Conservation (phyloP, 2,797 vertebrate species). For the Paramormyrops hopkinsi region DNA sequence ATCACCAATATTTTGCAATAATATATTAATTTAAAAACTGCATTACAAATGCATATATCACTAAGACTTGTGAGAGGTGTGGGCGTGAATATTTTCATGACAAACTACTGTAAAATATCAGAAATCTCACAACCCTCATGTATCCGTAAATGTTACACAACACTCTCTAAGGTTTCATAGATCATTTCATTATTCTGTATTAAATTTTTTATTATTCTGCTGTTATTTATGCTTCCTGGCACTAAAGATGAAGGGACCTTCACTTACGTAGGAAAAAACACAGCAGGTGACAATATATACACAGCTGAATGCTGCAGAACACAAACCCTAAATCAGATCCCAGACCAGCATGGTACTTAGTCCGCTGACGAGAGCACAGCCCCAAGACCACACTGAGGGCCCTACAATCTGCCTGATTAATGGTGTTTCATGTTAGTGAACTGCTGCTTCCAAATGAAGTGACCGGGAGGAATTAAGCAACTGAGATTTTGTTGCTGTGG, state of each 20-base stretch:
- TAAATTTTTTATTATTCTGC: background rate
- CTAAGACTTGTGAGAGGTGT: background rate
- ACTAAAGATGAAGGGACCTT: background rate
- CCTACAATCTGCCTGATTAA: background rate
- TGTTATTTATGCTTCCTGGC: background rate
- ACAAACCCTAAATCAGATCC: background rate
- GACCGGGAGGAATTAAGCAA: background rate
- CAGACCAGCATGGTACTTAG: background rate
- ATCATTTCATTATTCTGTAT: background rate
- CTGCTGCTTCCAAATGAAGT: background rate
- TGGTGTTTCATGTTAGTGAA: background rate
- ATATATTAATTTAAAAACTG: background rate
- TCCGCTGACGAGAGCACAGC: background rate
- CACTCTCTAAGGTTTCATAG: background rate
- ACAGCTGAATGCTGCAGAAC: background rate
- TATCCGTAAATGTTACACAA: background rate
- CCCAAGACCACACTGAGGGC: background rate
- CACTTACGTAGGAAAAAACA: background rate
- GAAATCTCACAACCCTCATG: background rate
- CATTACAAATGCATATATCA: background rate
- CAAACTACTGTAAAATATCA: background rate
- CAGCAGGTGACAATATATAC: background rate
- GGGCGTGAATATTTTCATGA: background rate
- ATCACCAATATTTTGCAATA: background rate
- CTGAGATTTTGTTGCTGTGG: background rate